phyloP scores from a whole-genome alignment of 2,113 vertebrate species.

The Saiga tatarica region DNA sequence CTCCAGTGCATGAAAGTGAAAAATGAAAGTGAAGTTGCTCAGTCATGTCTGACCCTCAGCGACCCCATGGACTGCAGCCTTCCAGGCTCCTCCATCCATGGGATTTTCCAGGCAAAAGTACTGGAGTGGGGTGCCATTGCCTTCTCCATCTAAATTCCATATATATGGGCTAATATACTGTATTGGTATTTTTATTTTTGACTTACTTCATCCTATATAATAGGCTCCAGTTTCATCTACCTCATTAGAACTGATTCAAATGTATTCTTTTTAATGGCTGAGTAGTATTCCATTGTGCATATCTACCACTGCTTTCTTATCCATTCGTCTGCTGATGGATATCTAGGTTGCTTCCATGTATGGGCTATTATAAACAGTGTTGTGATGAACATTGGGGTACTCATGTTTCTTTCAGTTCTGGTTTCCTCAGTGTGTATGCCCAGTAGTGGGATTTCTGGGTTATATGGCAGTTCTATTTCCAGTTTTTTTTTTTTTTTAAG shows the following conservation, averaged over 20 bases:
- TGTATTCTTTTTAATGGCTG: not conserved
- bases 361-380: not conserved
- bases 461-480: not conserved
- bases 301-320: not conserved
- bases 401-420: not conserved
- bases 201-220: not conserved
- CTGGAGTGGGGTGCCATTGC: too few relatives aligned
- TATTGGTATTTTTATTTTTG: not conserved
- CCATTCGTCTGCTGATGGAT: not conserved
- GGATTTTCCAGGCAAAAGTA: too few relatives aligned
- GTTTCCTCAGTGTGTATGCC: not conserved
- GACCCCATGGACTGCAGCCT: too few relatives aligned
- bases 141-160: not conserved
- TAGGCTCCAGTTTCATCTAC: not conserved
- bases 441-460: not conserved
- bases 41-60: too few relatives aligned
- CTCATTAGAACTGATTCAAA: not conserved
- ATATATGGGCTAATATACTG: not conserved
- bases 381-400: not conserved
- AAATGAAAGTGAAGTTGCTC: too few relatives aligned
- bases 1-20: too few relatives aligned
- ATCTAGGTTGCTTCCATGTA: not conserved
- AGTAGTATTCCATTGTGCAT: not conserved
- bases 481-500: not conserved
- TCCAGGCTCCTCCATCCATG: too few relatives aligned